Evolutionary conservation across 2,888 invertebrate species (phyloP), one percentile per base, ranked within the genome.

Genomic region (Lepidochrysops patricia): DNA sequence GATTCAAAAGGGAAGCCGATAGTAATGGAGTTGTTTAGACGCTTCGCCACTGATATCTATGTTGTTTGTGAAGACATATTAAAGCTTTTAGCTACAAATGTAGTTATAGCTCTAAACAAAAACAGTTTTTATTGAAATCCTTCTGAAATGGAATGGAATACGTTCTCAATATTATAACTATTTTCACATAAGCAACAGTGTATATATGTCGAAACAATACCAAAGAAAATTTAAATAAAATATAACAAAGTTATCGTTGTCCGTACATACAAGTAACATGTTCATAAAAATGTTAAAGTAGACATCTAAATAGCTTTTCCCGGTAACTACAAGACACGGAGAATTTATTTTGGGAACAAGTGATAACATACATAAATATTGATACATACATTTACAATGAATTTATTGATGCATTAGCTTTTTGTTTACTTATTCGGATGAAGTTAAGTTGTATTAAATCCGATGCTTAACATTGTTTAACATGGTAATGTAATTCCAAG

Each of bases 261-360:
- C 27, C 9, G 27, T 29, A 26, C 13, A 50, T 26, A 54, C 29
- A 29, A 9, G 19, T 54, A 13, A 32, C 54, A 54, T 2, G 54
- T 54, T 54, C 54, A 54, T 54, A 54, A 54, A 52, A 54, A 32
- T 32, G 54, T 54, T 32, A 9, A 54, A 54, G 25, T 50, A 54
- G 27, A 29, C 54, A 29, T 54, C 15, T 29, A 54, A 54, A 54
- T 54, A 54, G 27, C 29, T 29, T 50, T 50, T 50, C 25, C n/a
- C 50, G 26, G 52, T 52, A 29, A 54, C 15, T 29, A 54, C 19
- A 12, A 29, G 27, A 54, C 27, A 54, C 12, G 29, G 32, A 7
- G 54, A 54, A 54, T 19, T 19, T 54, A 32, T 29, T 54, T 54
- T 54, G 54, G 32, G 19, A 54, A 54, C 32, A 50, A 13, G 13